phyloP scores from a whole-genome alignment of 2,888 invertebrate genomes.

The Nymphalis polychloros region DNA sequence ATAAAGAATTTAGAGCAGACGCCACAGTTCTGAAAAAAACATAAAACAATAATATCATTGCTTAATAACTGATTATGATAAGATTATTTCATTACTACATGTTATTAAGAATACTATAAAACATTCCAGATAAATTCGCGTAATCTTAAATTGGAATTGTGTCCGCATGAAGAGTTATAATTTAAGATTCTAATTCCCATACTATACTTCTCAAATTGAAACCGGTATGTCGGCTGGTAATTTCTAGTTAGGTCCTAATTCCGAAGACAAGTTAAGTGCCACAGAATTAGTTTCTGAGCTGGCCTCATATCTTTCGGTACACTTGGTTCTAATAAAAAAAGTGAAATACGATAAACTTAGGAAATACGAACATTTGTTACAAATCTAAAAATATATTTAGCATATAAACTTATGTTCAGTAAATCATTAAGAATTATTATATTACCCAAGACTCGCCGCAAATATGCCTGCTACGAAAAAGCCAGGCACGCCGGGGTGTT shows the following conservation, averaged over 20 bases:
- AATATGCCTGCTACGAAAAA: constrained; percentile 98
- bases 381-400: too few relatives aligned
- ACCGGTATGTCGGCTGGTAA: constrained; percentile 65
- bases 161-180: constrained; percentile 32
- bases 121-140: neutral
- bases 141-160: constrained; percentile 20
- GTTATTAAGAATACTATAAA: neutral
- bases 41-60: too few relatives aligned
- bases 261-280: constrained; percentile 47
- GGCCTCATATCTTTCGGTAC: constrained; percentile 48
- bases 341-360: neutral
- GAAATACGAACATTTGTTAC: too few relatives aligned
- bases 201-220: constrained; percentile 56
- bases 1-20: constrained; percentile 95
- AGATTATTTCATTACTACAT: neutral
- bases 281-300: constrained; percentile 50
- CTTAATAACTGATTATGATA: neutral
- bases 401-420: too few relatives aligned
- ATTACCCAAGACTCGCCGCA: constrained; percentile 96
- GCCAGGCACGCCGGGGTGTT: constrained; percentile 90
- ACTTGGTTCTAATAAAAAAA: constrained; percentile 3
- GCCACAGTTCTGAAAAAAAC: constrained; percentile 91
- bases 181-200: constrained; percentile 46
- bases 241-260: constrained; percentile 62
- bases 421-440: constrained; percentile 2